A percentile compares a stretch with the other conserved stretches of the same genome.
phyloP scores from a whole-genome alignment of 64 coral and sea anemone genomes.

The Anthopleura sola region DNA sequence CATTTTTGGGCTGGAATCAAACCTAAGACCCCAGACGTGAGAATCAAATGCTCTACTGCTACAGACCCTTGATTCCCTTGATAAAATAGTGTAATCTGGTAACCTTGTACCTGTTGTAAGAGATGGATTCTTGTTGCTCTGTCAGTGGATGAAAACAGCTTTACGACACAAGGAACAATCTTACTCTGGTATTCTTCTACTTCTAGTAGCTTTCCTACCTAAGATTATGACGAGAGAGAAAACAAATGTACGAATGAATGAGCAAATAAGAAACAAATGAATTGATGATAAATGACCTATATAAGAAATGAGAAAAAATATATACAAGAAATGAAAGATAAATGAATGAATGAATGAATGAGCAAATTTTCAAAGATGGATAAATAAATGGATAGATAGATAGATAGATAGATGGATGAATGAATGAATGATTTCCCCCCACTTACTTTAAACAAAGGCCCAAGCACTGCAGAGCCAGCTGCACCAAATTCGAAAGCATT shows the following conservation, averaged over 20 bases:
- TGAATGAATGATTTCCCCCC: not conserved
- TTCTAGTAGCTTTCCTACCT: conserved; percentile 95
- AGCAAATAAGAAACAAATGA: too few species aligned
- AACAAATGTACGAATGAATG: not conserved
- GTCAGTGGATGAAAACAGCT: conserved; percentile 96
- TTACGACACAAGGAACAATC: conserved; percentile 98
- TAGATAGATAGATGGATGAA: not conserved
- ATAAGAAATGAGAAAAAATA: too few species aligned
- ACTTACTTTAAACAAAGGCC: conserved; percentile 92
- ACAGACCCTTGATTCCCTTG: too few species aligned
- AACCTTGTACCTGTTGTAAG: conserved; percentile 75
- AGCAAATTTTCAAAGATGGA: too few species aligned
- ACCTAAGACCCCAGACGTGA: too few species aligned
- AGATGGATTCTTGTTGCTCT: conserved; percentile 97
- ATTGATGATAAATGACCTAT: too few species aligned
- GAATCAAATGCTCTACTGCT: too few species aligned
- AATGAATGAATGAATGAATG: not conserved
- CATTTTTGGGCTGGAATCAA: too few species aligned
- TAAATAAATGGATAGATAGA: too few species aligned
- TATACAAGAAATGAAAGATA: not conserved
- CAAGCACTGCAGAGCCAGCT: conserved; percentile 84
- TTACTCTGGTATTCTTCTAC: conserved; percentile 84
- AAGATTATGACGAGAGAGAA: not conserved
- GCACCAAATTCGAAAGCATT: conserved; percentile 98
- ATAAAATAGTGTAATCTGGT: not conserved